Conservation (phyloP, 2,888 invertebrate species). For the Scaptomyza tumidula region DNA sequence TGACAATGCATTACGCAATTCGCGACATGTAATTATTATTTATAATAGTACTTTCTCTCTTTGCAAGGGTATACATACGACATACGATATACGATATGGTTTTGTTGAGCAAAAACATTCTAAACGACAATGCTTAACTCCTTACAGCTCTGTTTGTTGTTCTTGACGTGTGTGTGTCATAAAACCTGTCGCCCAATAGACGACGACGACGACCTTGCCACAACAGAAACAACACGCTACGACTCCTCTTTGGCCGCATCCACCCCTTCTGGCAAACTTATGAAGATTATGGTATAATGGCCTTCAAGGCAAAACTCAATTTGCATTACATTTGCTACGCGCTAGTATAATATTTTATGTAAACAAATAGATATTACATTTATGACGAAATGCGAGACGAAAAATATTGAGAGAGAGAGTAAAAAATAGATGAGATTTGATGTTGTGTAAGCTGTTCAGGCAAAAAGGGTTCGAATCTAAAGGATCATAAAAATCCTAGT, state of each 20-base stretch:
- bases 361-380: slow-evolving; percentile 53
- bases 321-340: slow-evolving; percentile 72
- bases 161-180: slow-evolving; percentile 69
- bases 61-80: slow-evolving; percentile 2
- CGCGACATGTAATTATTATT: slow-evolving; percentile 11
- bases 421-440: background rate
- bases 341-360: slow-evolving; percentile 52
- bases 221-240: slow-evolving; percentile 34
- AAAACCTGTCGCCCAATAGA: slow-evolving; percentile 60
- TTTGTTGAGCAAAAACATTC: slow-evolving; percentile 10
- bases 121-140: slow-evolving; percentile 22
- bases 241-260: slow-evolving; percentile 20
- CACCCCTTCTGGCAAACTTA: slow-evolving; percentile 15
- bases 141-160: slow-evolving; percentile 10
- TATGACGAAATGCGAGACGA: slow-evolving; percentile 14
- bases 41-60: slow-evolving; percentile 18
- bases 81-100: background rate
- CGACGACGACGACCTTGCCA: slow-evolving; percentile 57
- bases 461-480: background rate
- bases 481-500: background rate
- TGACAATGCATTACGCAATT: slow-evolving; percentile 4
- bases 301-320: slow-evolving; percentile 62
- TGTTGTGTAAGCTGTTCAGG: too few species aligned
- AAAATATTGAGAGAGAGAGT: too few species aligned
- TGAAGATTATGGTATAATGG: slow-evolving; percentile 41